Percentiles rank a stretch among this genome's conserved stretches.
These are phyloP conservation scores for Mantis religiosa DNA, from an alignment of 2,888 invertebrate species.

Conservation along the genomic window DNA sequence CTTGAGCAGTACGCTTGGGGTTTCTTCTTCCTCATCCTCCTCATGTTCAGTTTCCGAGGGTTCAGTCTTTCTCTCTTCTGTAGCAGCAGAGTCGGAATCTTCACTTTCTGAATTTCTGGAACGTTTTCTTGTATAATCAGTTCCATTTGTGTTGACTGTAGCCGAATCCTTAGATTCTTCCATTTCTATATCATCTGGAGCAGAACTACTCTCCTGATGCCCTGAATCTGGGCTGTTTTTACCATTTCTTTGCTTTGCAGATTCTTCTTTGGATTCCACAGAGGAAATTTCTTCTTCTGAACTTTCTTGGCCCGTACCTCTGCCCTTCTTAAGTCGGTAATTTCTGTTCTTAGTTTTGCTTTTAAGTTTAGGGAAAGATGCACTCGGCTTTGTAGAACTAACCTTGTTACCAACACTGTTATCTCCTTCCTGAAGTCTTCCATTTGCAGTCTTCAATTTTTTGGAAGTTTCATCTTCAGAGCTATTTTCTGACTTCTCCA, in stretches of 20 bases:
- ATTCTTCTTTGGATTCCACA: conserved; percentile 11
- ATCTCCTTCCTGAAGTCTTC: not conserved
- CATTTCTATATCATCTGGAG: conserved; percentile 20
- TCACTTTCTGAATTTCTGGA: conserved; percentile 24
- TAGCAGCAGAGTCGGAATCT: conserved; percentile 33
- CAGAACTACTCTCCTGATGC: conserved; percentile 12
- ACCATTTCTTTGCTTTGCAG: conserved; percentile 1
- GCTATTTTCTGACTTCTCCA: conserved; percentile 34
- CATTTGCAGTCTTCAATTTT: conserved; percentile 20
- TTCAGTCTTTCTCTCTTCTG: conserved; percentile 33
- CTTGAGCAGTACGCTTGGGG: conserved; percentile 52
- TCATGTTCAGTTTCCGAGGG: conserved; percentile 18
- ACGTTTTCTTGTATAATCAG: not conserved
- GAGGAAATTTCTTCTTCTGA: conserved; percentile 18
- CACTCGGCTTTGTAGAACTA: conserved; percentile 20
- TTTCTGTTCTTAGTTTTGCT: conserved; percentile 38
- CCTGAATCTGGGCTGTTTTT: conserved; percentile 18
- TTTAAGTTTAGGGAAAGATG: conserved; percentile 36
- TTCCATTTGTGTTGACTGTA: not conserved
- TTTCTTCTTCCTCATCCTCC: conserved; percentile 30
- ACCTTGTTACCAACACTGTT: not conserved
- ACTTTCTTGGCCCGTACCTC: conserved; percentile 24
- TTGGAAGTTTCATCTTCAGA: conserved; percentile 26
- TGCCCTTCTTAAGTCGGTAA: conserved; percentile 36
- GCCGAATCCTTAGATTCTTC: conserved; percentile 15